A percentile compares a stretch with the other conserved stretches of the same genome.
Evolutionary conservation across 2,113 vertebrate species (phyloP).

Genomic region (Noturus placidus): DNA sequence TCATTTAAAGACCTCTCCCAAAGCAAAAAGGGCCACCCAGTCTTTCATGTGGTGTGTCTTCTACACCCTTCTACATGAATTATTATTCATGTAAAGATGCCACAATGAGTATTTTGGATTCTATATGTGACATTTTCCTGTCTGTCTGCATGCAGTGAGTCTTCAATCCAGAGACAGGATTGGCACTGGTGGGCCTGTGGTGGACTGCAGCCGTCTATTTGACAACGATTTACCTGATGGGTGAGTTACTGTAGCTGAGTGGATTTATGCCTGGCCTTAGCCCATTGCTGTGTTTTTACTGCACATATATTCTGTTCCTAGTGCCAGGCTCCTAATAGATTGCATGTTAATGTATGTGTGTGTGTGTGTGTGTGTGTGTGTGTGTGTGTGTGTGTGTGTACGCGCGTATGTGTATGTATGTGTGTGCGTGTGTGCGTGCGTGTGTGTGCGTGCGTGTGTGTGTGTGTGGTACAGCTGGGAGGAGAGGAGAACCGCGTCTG

Average conservation of each 20-base stretch:
- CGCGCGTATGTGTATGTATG: too few species aligned
- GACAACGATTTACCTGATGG: conserved; percentile 98
- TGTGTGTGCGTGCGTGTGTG: conserved; percentile 53
- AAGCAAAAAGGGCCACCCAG: background rate
- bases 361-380: conserved; percentile 54
- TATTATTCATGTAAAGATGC: background rate
- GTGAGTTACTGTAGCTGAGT: conserved; percentile 71
- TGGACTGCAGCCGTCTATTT: conserved; percentile 97
- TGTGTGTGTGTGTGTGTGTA: conserved; percentile 52
- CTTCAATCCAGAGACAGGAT: conserved; percentile 97
- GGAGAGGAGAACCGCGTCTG: conserved; percentile 93
- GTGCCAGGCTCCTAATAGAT: background rate
- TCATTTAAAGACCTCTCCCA: background rate
- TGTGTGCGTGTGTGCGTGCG: too few species aligned
- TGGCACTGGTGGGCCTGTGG: conserved; percentile 92
- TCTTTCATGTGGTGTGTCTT: background rate
- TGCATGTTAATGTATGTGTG: conserved; percentile 27
- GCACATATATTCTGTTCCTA: background rate
- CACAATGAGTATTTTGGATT: background rate
- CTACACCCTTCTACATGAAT: background rate
- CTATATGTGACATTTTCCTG: background rate
- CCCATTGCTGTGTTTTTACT: background rate
- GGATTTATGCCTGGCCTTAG: background rate
- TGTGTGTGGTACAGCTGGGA: conserved; percentile 84
- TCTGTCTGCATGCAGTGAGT: conserved; percentile 77